phyloP scores from a whole-genome alignment of 2,888 invertebrate species.

The Phragmatobia fuliginosa region DNA sequence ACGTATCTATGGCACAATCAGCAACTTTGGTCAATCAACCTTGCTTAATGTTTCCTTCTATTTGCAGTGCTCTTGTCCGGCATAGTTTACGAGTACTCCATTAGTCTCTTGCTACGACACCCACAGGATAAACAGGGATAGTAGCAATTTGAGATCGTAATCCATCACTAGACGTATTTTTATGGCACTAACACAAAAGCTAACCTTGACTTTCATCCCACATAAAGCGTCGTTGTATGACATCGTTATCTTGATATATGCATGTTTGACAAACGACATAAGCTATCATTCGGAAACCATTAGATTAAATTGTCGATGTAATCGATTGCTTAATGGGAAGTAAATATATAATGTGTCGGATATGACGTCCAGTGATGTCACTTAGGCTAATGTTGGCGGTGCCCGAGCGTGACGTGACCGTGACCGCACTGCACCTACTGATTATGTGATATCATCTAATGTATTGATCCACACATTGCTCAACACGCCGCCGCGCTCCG shows the following conservation, averaged over 20 bases:
- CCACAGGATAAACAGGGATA: no score
- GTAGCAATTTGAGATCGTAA: no score
- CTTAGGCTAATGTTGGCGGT: conserved; percentile 8
- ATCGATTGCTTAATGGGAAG: conserved; percentile 16
- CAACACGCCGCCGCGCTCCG: background rate
- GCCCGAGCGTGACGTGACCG: conserved; percentile 13
- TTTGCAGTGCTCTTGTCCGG: no score
- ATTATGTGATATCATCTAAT: conserved; percentile 19
- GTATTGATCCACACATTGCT: conserved; percentile 14
- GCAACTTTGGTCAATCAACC: no score
- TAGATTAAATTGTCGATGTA: conserved; percentile 9
- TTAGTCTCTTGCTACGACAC: no score
- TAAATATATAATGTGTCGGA: conserved; percentile 15
- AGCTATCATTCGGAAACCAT: conserved; percentile 6
- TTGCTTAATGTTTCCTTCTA: no score
- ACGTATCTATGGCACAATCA: no score
- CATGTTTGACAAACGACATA: conserved; percentile 6
- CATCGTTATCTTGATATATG: background rate
- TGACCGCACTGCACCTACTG: conserved; percentile 7
- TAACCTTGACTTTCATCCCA: background rate
- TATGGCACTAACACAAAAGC: background rate
- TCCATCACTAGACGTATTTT: background rate
- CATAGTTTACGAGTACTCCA: no score
- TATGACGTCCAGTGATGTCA: conserved; percentile 20
- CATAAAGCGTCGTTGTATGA: background rate